Base-by-base conservation (phyloP, 2,113 vertebrate genomes). In the Aegypius monachus region DNA sequence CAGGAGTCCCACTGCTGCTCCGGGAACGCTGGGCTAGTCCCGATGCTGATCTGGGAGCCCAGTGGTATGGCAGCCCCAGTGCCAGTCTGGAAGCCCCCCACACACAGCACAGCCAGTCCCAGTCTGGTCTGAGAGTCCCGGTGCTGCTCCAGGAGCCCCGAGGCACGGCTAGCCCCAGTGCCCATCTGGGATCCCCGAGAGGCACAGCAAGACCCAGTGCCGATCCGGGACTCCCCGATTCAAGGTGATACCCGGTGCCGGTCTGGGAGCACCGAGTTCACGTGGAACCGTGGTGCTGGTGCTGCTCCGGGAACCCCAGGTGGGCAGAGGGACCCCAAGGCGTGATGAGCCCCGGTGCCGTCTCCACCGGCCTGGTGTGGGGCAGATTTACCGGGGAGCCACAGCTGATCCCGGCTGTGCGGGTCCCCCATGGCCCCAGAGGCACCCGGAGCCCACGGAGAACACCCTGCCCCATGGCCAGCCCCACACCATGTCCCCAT, bases 191-290 rank as follows among this genome's bases (percentile, higher is more conserved):
- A 59, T 16, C 40, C 55, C 72, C 10, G 3, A 20, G 55, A 17
- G 34, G 34, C 73, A 61, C 26, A 36, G 42, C 56, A 21, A 31
- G 34, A 58, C 42, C 74, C 9, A 1, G 31, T 11, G 22, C 45
- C 4, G 6, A 26, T 11, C n/a, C 1, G 1, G 13, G 16, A 22
- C 6, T 13, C 29, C 25, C 29, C 6, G 2, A 13, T 38, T 43
- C 38, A 6, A 2, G 6, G 58, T 4, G 4, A 16, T 25, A 10
- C 4, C 48, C 6, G 0, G 32, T 1, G 42, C 10, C 1, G 1
- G 5, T 19, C 11, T 9, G 52, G 34, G 55, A 74, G 25, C 53
- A 17, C 3, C 0, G 2, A 16, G n/a, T 15, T 48, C 42, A 12
- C 6, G 0, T 63, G 3, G 4, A 65, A 50, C 61, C 18, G 0